Evolutionary conservation across 2,888 invertebrate genomes (phyloP).

Genomic region (Aphidoletes aphidimyza): DNA sequence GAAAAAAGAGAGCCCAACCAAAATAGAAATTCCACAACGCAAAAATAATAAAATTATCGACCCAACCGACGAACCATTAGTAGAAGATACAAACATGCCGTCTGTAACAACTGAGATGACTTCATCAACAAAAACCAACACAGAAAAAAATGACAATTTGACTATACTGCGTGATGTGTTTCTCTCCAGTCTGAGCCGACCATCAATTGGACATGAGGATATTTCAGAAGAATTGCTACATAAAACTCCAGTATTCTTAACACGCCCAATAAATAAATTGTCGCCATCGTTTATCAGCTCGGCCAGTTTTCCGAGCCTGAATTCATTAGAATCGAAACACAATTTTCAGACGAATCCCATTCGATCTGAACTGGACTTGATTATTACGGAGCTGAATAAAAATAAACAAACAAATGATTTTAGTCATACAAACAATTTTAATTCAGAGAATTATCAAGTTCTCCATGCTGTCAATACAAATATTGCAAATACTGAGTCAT

Average conservation of each 20-base stretch:
- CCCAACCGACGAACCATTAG: conserved; percentile 31
- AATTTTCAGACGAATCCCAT: conserved; percentile 52
- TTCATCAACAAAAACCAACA: neutral
- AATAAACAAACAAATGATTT: conserved; percentile 48
- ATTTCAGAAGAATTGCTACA: neutral
- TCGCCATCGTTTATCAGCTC: conserved; percentile 28
- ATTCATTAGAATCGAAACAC: conserved; percentile 30
- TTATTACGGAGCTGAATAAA: conserved; percentile 55
- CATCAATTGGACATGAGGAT: neutral
- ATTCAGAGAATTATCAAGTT: conserved; percentile 56
- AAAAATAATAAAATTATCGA: conserved; percentile 55
- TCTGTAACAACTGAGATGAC: neutral
- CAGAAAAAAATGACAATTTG: conserved; percentile 55
- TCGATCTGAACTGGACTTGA: conserved; percentile 57
- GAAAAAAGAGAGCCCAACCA: conserved; percentile 55
- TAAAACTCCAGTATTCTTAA: neutral
- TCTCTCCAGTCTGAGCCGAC: conserved; percentile 53
- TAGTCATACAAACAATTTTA: conserved; percentile 43
- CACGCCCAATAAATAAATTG: neutral
- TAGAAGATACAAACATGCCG: neutral
- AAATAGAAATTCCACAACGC: conserved; percentile 36
- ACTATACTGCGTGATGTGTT: conserved; percentile 57
- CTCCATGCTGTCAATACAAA: conserved; percentile 56
- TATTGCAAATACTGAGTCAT: conserved; percentile 57
- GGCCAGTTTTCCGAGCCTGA: neutral